Evolutionary conservation across 1,140 invertebrate genomes (phyloP).

Genomic region (Micrasema minimum): DNA sequence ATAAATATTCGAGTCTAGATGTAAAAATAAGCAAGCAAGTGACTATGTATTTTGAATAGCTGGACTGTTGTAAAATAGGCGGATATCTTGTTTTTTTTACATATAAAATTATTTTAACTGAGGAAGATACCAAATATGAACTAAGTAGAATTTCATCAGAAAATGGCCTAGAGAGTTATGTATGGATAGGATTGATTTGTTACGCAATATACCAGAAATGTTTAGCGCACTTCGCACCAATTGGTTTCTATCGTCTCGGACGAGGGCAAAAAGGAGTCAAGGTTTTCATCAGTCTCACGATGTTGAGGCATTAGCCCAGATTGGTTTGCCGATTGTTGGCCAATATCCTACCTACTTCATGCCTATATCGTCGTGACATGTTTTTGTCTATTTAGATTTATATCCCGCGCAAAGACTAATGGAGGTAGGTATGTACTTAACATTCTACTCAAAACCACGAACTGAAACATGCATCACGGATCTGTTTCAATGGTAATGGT

Average conservation of each 20-base stretch:
- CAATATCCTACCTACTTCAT: background rate
- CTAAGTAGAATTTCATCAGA: background rate
- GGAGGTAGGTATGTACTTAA: background rate
- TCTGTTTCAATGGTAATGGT: too few relatives aligned
- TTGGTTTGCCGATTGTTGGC: slow-evolving; percentile 32
- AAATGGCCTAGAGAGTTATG: too few relatives aligned
- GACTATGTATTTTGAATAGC: too few relatives aligned
- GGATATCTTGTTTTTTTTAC: too few relatives aligned
- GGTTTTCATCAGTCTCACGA: slow-evolving; percentile 19
- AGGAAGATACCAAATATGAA: too few relatives aligned
- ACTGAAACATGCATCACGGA: too few relatives aligned
- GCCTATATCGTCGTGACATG: slow-evolving; percentile 22
- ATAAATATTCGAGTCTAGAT: too few relatives aligned
- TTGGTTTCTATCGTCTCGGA: slow-evolving; percentile 14
- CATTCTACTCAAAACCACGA: background rate
- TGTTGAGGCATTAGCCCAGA: slow-evolving; percentile 8
- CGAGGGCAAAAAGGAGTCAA: slow-evolving; percentile 29
- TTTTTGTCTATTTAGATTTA: slow-evolving; percentile 31
- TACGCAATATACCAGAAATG: slow-evolving; percentile 20
- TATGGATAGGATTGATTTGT: too few relatives aligned
- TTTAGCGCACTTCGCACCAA: slow-evolving; percentile 2
- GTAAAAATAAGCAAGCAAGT: too few relatives aligned
- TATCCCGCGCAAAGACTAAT: slow-evolving; percentile 14
- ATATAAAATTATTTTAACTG: too few relatives aligned
- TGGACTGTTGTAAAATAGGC: too few relatives aligned